A percentile compares a stretch with the other conserved stretches of the same genome.
phyloP scores from a whole-genome alignment of 2,113 vertebrate genomes.

The Peromyscus californicus region DNA sequence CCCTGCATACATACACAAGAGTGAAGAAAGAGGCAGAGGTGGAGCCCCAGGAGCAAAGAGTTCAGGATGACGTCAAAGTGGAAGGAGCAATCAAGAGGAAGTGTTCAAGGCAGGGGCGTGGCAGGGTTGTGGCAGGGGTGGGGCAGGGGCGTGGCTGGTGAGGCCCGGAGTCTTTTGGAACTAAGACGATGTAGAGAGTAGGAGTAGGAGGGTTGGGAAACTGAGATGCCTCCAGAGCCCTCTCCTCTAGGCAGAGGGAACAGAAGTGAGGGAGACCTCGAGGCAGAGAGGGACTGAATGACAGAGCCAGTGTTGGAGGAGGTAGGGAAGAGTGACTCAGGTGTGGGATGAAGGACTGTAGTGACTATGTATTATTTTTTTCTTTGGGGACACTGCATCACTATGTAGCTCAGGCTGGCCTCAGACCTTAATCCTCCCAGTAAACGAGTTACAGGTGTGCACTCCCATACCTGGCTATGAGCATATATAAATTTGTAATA shows the following conservation, averaged over 20 bases:
- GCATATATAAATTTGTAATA: background rate
- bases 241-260: background rate
- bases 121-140: accelerated
- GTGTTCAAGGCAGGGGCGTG: no score
- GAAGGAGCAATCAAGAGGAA: no score
- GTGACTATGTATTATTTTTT: background rate
- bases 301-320: background rate
- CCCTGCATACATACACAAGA: background rate
- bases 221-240: no score
- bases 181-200: background rate
- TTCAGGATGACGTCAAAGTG: background rate
- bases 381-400: background rate
- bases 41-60: no score
- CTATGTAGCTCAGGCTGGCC: background rate
- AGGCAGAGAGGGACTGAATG: no score
- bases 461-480: background rate
- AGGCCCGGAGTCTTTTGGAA: background rate
- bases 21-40: background rate
- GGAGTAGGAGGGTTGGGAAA: background rate
- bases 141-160: background rate
- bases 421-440: background rate
- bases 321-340: no score
- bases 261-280: background rate
- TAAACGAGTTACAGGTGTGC: background rate
- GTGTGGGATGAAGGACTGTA: no score